phyloP scores from a whole-genome alignment of 1,140 invertebrate genomes.

The Copidosoma floridanum region DNA sequence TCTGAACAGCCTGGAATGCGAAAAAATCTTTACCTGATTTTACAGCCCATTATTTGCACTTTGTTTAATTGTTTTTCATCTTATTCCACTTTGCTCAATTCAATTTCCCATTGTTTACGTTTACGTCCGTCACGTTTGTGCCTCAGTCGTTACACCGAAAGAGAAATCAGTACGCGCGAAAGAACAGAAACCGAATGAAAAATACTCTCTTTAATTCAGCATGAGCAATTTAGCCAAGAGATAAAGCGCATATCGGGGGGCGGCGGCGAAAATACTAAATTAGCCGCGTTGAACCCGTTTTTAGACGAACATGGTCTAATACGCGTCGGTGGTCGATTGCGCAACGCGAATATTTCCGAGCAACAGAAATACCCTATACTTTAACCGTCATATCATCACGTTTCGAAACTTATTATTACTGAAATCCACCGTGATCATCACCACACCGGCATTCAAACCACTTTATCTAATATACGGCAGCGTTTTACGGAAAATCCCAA shows the following conservation, averaged over 20 bases:
- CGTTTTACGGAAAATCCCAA: constrained; percentile 4
- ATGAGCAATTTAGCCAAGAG: neutral
- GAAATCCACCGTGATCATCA: constrained; percentile 10
- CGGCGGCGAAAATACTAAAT: constrained; percentile 2
- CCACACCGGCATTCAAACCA: constrained; percentile 19
- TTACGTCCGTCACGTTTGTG: too few relatives aligned
- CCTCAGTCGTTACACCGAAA: neutral
- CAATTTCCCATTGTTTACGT: neutral
- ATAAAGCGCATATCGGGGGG: neutral
- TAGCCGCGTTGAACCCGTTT: constrained; percentile 35
- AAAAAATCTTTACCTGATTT: neutral
- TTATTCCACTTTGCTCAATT: neutral
- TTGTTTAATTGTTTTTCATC: neutral
- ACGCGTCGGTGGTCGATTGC: constrained; percentile 41
- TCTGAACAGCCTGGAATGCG: neutral
- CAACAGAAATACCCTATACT: constrained; percentile 31
- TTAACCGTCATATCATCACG: constrained; percentile 23
- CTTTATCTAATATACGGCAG: constrained; percentile 2
- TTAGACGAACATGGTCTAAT: constrained; percentile 34
- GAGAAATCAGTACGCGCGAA: neutral
- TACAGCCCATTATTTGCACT: neutral
- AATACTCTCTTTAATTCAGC: neutral
- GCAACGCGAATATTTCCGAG: constrained; percentile 27
- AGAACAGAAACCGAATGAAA: neutral
- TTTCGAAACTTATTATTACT: constrained; percentile 26